Percentiles rank a stretch among this genome's conserved stretches.
Conservation (phyloP, 2,888 invertebrate genomes). For the Nemurella pictetii region DNA sequence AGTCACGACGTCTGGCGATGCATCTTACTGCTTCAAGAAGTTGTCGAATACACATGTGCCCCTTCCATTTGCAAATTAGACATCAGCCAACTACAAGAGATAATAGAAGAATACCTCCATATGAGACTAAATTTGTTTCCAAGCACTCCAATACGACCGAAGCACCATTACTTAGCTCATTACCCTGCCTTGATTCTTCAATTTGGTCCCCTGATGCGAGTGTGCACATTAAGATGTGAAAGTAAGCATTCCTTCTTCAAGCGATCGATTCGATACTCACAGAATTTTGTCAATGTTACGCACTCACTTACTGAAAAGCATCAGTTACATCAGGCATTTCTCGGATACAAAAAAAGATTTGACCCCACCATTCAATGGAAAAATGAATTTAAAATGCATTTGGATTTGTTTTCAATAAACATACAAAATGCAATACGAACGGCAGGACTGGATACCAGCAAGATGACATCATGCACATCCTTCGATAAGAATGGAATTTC, state of each 20-base stretch:
- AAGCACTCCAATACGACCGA: constrained; percentile 10
- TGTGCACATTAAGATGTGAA: constrained; percentile 28
- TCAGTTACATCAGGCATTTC: not conserved
- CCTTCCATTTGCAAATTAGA: not conserved
- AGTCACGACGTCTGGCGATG: constrained; percentile 11
- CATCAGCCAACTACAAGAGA: not conserved
- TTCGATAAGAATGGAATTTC: not conserved
- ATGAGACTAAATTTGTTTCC: not conserved
- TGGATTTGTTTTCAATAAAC: not conserved
- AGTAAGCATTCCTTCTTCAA: constrained; percentile 33
- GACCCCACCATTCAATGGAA: not conserved
- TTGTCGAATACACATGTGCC: not conserved
- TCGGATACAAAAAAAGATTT: not conserved
- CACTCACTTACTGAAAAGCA: not conserved
- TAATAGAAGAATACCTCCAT: constrained; percentile 9
- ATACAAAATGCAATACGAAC: not conserved
- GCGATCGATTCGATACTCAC: not conserved
- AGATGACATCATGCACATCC: not conserved
- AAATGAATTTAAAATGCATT: not conserved
- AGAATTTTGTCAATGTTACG: constrained; percentile 24
- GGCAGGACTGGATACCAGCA: not conserved
- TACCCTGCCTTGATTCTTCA: constrained; percentile 19
- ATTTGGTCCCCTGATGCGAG: constrained; percentile 21
- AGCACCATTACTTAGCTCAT: constrained; percentile 29
- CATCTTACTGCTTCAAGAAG: not conserved